Evolutionary conservation across 1,140 invertebrate genomes (phyloP).

Genomic region (Pteromalus puparum): DNA sequence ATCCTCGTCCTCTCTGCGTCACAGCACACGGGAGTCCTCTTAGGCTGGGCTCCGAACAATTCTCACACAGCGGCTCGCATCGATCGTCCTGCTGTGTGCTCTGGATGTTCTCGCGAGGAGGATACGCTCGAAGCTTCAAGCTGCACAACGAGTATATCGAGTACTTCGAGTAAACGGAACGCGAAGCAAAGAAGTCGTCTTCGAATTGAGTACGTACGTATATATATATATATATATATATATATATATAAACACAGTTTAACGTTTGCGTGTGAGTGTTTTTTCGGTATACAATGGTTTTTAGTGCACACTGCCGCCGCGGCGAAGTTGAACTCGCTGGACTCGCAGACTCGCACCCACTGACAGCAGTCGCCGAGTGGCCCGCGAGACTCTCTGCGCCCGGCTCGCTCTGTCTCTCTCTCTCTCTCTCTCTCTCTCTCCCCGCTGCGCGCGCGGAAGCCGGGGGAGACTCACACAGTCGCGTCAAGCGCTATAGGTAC

Average conservation of each 20-base stretch:
- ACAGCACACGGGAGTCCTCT: not conserved
- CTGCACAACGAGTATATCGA: not conserved
- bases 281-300: not conserved
- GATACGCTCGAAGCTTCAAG: not conserved
- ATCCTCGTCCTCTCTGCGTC: not conserved
- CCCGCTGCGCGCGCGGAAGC: not conserved
- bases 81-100: slow-evolving; percentile 1
- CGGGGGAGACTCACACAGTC: slow-evolving; percentile 6
- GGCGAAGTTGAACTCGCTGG: slow-evolving; percentile 48
- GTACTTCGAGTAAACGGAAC: no score
- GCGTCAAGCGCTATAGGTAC: no score
- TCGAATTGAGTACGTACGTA: no score
- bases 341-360: slow-evolving; percentile 53
- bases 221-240: no score
- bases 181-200: no score
- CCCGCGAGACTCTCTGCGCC: slow-evolving; percentile 24
- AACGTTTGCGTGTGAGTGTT: not conserved
- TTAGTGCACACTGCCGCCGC: slow-evolving; percentile 8
- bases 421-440: slow-evolving; percentile 17
- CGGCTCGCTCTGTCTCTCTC: not conserved
- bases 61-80: not conserved
- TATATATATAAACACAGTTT: no score
- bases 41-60: not conserved
- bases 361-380: slow-evolving; percentile 44
- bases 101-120: no score